Base-by-base conservation (phyloP, 2,797 vertebrate genomes). In the Acridotheres tristis region DNA sequence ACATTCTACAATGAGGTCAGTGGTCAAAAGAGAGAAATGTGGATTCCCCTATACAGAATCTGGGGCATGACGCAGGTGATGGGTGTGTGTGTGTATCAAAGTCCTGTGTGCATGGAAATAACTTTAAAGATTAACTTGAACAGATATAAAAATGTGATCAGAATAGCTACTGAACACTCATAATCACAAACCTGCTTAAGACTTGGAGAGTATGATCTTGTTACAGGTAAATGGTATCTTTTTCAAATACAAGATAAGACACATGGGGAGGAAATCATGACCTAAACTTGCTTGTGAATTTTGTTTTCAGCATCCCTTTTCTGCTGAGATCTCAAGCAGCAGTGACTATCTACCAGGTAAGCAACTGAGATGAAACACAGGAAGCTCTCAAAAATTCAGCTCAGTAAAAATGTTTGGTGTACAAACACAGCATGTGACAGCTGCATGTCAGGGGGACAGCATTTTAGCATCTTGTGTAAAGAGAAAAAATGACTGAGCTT, bases 241-340 rank as follows among this genome's bases (percentile, higher is more conserved):
- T 82, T 80, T 69, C 51, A 72, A 87, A 84, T 26, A 27, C 12
- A 58, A 75, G 36, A 1, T 29, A 65, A 85, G 4, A 42, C 7
- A 42, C 7, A 72, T 0, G 1, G 3, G 43, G 69, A 40, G 32
- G 36, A 67, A 87, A 87, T 12, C 3, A 14, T 2, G 2, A 58
- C 38, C 30, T 91, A 58, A 88, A 63, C 19, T 27, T 92, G 15
- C 59, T 47, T 63, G 25, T 69, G 30, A 19, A 51, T 91, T 94
- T 69, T 87, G 29, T 91, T 96, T 97, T 47, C 91, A 97, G 96
- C 50, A 89, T 91, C 50, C 57, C 15, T 55, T 21, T 53, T 66
- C 89, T 65, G n/a, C 32, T 42, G 71, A 4, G 45, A 25, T 57
- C 38, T 29, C 6, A 1, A 74, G 26, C 21, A 42, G 23, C 42